phyloP scores from a whole-genome alignment of 2,113 vertebrate genomes.

The Oceanites oceanicus region DNA sequence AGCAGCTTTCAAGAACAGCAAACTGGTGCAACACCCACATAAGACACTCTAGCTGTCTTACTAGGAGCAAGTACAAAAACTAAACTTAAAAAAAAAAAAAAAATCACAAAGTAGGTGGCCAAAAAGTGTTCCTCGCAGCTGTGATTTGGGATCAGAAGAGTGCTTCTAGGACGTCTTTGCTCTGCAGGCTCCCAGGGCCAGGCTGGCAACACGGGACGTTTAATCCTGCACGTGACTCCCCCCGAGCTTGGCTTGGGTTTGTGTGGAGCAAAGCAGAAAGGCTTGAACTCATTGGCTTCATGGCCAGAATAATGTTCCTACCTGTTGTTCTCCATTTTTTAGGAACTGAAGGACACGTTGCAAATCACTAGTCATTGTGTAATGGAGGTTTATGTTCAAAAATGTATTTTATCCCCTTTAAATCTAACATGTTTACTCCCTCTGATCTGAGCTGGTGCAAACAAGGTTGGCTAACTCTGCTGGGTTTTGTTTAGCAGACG shows the following conservation, averaged over 20 bases:
- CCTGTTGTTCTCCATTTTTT: neutral
- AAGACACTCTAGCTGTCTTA: neutral
- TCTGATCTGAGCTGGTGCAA: neutral
- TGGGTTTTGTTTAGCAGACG: neutral
- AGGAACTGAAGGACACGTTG: neutral
- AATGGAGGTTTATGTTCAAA: neutral
- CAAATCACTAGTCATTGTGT: neutral
- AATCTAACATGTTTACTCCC: neutral
- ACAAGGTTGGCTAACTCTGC: neutral
- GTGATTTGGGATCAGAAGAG: neutral
- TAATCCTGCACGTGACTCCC: neutral
- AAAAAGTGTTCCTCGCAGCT: neutral
- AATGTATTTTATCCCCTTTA: neutral
- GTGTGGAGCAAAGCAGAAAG: neutral
- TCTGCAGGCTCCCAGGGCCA: neutral
- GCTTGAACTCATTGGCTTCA: neutral
- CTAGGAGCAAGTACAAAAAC: neutral
- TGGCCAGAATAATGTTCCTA: neutral
- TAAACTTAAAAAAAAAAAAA: neutral
- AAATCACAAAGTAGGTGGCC: neutral
- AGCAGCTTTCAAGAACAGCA: neutral
- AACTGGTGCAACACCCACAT: neutral
- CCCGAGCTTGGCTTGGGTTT: neutral
- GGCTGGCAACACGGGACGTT: rapidly evolving
- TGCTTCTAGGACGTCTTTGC: too few relatives aligned